Percentiles rank a stretch among this genome's conserved stretches.
Conservation (phyloP, 2,113 vertebrate species). For the Podiceps cristatus region DNA sequence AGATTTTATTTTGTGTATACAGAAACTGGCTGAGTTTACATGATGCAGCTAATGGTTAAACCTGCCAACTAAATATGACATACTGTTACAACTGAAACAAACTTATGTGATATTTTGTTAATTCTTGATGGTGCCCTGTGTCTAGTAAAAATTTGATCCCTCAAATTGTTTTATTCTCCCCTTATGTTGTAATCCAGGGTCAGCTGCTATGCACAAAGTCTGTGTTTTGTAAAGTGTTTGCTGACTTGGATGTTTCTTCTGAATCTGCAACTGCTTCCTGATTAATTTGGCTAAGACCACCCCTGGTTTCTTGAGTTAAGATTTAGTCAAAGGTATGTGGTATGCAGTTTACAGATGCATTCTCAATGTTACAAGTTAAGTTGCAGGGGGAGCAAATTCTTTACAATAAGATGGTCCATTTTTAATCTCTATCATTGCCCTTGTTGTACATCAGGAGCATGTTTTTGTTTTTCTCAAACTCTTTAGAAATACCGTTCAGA, state of each 20-base stretch:
- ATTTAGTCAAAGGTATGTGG: conserved; percentile 23
- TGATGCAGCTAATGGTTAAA: conserved; percentile 79
- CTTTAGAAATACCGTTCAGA: conserved; percentile 63
- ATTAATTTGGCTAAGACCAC: conserved; percentile 41
- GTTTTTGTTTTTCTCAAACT: conserved; percentile 63
- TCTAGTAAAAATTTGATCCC: conserved; percentile 54
- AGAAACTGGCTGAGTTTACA: conserved; percentile 75
- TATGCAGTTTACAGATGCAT: conserved; percentile 14
- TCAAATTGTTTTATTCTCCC: conserved; percentile 2
- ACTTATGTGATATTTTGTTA: conserved; percentile 71
- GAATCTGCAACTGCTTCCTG: conserved; percentile 55
- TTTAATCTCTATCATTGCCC: conserved; percentile 43
- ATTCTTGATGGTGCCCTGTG: conserved; percentile 72
- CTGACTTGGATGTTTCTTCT: conserved; percentile 66
- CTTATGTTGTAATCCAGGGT: conserved; percentile 41
- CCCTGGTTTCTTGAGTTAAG: conserved; percentile 41
- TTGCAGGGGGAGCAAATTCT: conserved; percentile 57
- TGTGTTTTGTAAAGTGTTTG: conserved; percentile 44
- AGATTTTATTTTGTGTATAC: conserved; percentile 58
- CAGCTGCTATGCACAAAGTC: conserved; percentile 54
- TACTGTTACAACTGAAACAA: conserved; percentile 79
- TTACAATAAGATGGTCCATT: conserved; percentile 45
- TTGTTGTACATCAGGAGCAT: conserved; percentile 67
- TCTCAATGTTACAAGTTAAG: conserved; percentile 28
- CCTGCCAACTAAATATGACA: conserved; percentile 75